Evolutionary conservation across 2,888 invertebrate species (phyloP), one percentile per base, ranked within the genome.

Genomic region (Piscicola geometra): DNA sequence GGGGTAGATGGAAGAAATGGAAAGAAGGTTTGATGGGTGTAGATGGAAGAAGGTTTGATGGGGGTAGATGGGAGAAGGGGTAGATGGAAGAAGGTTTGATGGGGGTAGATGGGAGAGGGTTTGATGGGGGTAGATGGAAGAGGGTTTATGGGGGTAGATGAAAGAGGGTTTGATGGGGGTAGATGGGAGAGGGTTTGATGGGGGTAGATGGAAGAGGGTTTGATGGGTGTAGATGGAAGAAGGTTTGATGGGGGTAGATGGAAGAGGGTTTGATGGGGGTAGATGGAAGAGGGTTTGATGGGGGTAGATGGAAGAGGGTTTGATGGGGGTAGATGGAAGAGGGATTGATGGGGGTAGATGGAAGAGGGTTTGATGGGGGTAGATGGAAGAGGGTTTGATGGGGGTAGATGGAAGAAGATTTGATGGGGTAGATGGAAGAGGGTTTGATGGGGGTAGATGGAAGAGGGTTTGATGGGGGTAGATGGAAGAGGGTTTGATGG

Each of bases 61-160:
- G 9, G 68, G 64, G 75, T 64, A 35, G n/a, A 47, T 68, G 50
- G 1, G 68, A 25, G 50, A 28, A 35, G 35, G 41, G 21, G 74
- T 35, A 2, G 35, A 66, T 18, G 1, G 60, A 28, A 66, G 74
- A 35, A 28, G n/a, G 41, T 33, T n/a, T 1, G 66, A 36, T 35
- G 25, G 35, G 12, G 74, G 28, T n/a, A 52, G 9, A 50, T 50
- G 30, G 35, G 32, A 1, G 32, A 21, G 32, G 50, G 32, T 50
- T 50, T 28, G 32, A 56, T 28, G 0, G 50, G 72, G 32, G 72
- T 28, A 56, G 50, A 56, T 30, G 47, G 50, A 1, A 72, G 72
- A 3, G 5, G 50, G 56, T 28, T 41, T 21, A 9, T 32, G 66
- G 32, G 41, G 32, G 36, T 52, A n/a, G 41, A 35, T 64, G 66